Percentiles rank a stretch among this genome's conserved stretches.
Conservation (phyloP, 2,113 vertebrate species). For the Eclectus roratus region DNA sequence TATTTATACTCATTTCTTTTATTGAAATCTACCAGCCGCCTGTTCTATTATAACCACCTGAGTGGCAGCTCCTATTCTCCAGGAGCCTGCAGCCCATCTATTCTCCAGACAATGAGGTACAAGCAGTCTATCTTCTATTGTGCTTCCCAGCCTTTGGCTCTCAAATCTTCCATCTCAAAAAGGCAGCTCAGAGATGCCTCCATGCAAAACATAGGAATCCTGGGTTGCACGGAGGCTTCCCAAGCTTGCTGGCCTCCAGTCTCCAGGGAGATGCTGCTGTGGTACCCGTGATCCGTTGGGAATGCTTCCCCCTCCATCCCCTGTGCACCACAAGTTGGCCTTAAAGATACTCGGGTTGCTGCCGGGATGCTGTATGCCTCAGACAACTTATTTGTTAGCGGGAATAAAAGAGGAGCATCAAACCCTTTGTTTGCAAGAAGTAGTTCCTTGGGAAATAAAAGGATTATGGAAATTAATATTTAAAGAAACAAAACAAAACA, state of each 20-base stretch:
- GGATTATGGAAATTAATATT: conserved; percentile 63
- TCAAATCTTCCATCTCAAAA: conserved; percentile 47
- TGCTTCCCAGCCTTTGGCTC: conserved; percentile 41
- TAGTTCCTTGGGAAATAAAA: conserved; percentile 53
- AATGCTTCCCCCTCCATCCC: not conserved
- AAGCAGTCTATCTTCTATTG: conserved; percentile 43
- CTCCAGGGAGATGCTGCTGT: not conserved
- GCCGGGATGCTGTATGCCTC: not conserved
- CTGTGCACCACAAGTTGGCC: not conserved
- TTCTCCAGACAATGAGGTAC: conserved; percentile 76
- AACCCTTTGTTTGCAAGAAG: conserved; percentile 40
- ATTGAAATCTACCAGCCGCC: conserved; percentile 73
- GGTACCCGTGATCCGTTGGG: not conserved
- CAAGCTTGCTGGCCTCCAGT: accelerated
- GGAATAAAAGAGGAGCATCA: conserved; percentile 44
- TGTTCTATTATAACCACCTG: conserved; percentile 67
- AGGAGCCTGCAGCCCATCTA: conserved; percentile 76
- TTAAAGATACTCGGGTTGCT: not conserved
- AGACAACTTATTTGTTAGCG: conserved; percentile 34
- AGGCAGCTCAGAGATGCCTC: not conserved
- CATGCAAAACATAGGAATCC: not conserved
- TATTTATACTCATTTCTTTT: conserved; percentile 78
- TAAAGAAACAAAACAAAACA: conserved; percentile 58
- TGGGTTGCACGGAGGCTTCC: not conserved
- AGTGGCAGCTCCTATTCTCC: conserved; percentile 79